These are phyloP conservation scores for Cyrtorhinus lividipennis DNA, from an alignment of 1,140 invertebrate genomes.

Conservation along the genomic window DNA sequence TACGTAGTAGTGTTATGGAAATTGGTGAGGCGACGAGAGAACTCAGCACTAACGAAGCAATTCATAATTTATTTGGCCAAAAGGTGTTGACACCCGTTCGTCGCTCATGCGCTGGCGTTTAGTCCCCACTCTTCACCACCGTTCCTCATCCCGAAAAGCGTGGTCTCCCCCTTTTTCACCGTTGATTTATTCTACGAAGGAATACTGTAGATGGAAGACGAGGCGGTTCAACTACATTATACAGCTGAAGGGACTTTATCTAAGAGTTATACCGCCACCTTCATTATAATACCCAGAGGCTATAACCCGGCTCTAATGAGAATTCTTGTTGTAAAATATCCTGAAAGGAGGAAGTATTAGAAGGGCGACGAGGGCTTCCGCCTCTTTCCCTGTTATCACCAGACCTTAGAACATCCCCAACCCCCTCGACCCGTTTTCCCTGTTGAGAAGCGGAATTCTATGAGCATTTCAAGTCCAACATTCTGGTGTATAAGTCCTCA, in stretches of 20 bases:
- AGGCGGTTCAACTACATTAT: conserved; percentile 5
- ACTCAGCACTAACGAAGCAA: neutral
- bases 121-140: no score
- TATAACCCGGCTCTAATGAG: conserved; percentile 4
- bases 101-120: no score
- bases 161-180: neutral
- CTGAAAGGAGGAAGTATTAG: neutral
- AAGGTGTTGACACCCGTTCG: neutral
- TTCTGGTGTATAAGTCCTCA: neutral
- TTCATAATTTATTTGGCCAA: neutral
- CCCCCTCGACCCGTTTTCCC: neutral
- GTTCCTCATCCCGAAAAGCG: no score
- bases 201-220: neutral
- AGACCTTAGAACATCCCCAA: no score
- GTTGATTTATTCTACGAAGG: neutral
- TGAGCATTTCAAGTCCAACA: neutral
- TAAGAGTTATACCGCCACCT: conserved; percentile 9
- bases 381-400: no score
- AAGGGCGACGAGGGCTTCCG: neutral
- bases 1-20: no score
- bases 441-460: no score
- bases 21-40: no score
- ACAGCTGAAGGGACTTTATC: conserved; percentile 5
- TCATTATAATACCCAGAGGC: conserved; percentile 8
- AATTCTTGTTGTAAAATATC: conserved; percentile 8